Base-by-base conservation (phyloP, 2,797 vertebrate species). In the Poecilia wingei region DNA sequence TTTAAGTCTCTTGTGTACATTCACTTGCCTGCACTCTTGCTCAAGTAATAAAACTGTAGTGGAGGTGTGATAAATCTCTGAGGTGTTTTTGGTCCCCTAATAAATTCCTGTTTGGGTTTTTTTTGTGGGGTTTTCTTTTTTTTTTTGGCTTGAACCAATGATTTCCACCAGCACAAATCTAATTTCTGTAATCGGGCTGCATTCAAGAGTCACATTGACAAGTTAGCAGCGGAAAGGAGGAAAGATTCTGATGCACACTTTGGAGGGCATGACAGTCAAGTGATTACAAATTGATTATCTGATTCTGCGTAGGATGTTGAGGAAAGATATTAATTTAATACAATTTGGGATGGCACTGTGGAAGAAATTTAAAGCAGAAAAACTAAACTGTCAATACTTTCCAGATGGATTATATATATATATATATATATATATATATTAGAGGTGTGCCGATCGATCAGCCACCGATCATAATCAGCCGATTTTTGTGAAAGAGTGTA, bases 1-100 rank as follows among this genome's bases (percentile, higher is more conserved):
- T 69, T 74, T 57, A 22, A 43, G 74, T 87, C 86, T 78, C 80
- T 51, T 18, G 79, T 71, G 82, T 80, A 72, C 80, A 22, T 82
- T 39, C 45, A 4, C 81, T 78, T 69, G n/a, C 72, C 36, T 80
- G 68, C n/a, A 72, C 57, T 83, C 79, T 81, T 31, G n/a, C 41
- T 72, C 18, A 1, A 39, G 39, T 69, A 79, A 76, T 80, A 71
- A 82, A 83, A 82, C 36, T 78, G 79, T 31, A 14, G 77, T 70
- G 74, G 61, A 79, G 61, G 69, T 70, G 73, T 80, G 59, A 79
- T 55, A 53, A 80, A 76, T 39, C 79, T 78, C 72, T 43, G 57
- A 36, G 68, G 36, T 75, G 69, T 77, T 22, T 61, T 75, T 25
- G 82, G 36, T 86, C 68, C 75, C 68, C 76, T 70, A 41, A 70